A percentile compares a stretch with the other conserved stretches of the same genome.
These are phyloP conservation scores for Plodia interpunctella DNA, from an alignment of 1,140 invertebrate genomes.

Conservation along the genomic window DNA sequence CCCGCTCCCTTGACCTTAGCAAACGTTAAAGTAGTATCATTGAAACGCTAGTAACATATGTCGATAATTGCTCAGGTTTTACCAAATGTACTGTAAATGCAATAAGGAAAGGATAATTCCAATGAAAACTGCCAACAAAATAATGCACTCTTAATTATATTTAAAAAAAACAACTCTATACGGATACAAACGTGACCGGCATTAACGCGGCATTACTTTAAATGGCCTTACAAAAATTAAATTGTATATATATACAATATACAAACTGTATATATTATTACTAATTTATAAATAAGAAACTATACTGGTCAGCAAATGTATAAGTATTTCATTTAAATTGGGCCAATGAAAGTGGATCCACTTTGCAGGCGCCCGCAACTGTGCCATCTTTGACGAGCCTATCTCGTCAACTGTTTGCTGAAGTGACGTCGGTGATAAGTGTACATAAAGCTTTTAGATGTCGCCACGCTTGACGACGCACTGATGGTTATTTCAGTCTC, in stretches of 20 bases:
- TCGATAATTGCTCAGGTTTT: too few relatives aligned
- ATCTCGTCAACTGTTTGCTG: conserved; percentile 3
- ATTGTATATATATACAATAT: too few relatives aligned
- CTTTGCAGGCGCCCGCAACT: neutral
- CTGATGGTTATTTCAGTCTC: neutral
- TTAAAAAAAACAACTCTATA: too few relatives aligned
- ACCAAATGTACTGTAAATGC: too few relatives aligned
- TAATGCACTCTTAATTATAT: too few relatives aligned
- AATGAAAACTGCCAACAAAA: too few relatives aligned
- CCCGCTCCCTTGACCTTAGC: neutral
- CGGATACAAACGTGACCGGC: too few relatives aligned
- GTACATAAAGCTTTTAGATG: conserved; percentile 12
- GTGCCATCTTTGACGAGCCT: conserved; percentile 8
- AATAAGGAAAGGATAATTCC: too few relatives aligned
- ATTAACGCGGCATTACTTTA: too few relatives aligned
- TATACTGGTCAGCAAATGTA: neutral
- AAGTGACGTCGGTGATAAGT: conserved; percentile 10
- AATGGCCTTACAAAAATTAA: too few relatives aligned
- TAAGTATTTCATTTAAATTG: neutral
- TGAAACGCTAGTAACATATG: neutral
- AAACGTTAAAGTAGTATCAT: neutral
- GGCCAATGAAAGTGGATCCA: neutral
- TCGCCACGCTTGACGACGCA: conserved; percentile 5
- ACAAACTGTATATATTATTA: too few relatives aligned
- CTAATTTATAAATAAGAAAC: too few relatives aligned